A percentile compares a stretch with the other conserved stretches of the same genome.
These are phyloP conservation scores for Medauroidea extradentata DNA, from an alignment of 1,140 invertebrate species.

Conservation along the genomic window DNA sequence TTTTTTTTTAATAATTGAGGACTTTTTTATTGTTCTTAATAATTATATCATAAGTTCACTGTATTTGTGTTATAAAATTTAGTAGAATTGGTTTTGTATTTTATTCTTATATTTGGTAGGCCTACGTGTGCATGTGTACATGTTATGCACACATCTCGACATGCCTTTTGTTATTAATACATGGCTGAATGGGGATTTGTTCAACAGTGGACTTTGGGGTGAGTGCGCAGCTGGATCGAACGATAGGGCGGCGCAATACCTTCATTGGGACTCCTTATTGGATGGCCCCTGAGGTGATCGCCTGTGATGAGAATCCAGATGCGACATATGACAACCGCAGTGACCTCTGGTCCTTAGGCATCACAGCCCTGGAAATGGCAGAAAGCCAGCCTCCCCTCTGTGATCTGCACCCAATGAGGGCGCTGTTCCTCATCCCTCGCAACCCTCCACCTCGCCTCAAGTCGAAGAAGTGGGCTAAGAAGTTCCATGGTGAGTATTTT, in stretches of 20 bases:
- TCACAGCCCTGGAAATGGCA: conserved; percentile 99
- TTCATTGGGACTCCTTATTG: conserved; percentile 99
- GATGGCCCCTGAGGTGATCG: conserved; percentile 98
- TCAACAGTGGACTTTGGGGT: conserved; percentile 96
- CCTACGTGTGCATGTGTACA: too few relatives aligned
- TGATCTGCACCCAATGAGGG: conserved; percentile 99
- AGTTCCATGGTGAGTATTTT: conserved; percentile 84
- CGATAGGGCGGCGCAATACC: conserved; percentile 97
- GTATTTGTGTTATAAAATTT: too few relatives aligned
- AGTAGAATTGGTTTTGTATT: too few relatives aligned
- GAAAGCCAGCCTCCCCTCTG: conserved; percentile 98
- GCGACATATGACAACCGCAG: conserved; percentile 99
- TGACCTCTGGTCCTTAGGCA: conserved; percentile 97
- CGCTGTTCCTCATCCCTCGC: conserved; percentile 96
- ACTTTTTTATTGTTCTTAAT: too few relatives aligned
- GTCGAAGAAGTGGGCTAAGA: conserved; percentile 97
- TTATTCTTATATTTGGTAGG: too few relatives aligned
- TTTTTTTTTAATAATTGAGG: too few relatives aligned
- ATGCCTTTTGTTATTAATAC: too few relatives aligned
- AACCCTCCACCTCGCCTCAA: conserved; percentile 96
- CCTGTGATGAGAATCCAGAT: conserved; percentile 99
- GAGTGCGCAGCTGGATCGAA: conserved; percentile 97
- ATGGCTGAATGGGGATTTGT: too few relatives aligned
- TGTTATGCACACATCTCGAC: too few relatives aligned
- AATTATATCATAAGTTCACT: too few relatives aligned